Base-by-base conservation (phyloP, 2,797 vertebrate species). In the Bufotes viridis region DNA sequence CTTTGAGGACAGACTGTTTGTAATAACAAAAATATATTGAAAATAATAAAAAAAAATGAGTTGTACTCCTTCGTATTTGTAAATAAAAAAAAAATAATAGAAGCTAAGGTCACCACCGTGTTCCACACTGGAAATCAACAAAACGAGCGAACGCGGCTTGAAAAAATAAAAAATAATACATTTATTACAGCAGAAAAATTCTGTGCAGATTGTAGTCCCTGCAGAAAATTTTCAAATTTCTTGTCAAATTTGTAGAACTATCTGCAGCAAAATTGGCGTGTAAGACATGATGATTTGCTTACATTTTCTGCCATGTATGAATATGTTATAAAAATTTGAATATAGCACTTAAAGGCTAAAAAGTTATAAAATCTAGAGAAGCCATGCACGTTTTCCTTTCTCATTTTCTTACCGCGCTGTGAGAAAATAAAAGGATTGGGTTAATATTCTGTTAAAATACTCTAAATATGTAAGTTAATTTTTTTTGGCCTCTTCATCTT, bases 401-500 rank as follows among this genome's bases (percentile, higher is more conserved):
- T 14, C 24, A 55, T 55, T 78, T 2, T 63, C 15, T 81, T 42
- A 29, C 14, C 11, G 20, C 61, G 13, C 29, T 78, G 6, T 7
- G 22, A 63, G 18, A 49, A 65, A 63, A 42, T 53, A 78, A 34
- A 81, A 6, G 55, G 29, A 79, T 79, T 49, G 29, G 29, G 9
- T 81, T 60, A 22, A 34, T 58, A 60, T 81, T 22, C 57, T 61
- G 18, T 81, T 81, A 81, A 63, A 81, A 81, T 29, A 22, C 29
- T 81, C 57, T 58, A 63, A 63, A 42, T 81, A 26, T 81, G 22
- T 81, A 63, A 81, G 58, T 63, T 65, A 24, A 63, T 81, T 81
- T 81, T 34, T 42, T 81, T 81, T 81, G 58, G 79, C 79, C 49
- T 81, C 58, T 49, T 61, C 78, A 61, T 81, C 51, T n/a, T 81